Evolutionary conservation across 2,797 vertebrate genomes (phyloP), one percentile per base, ranked within the genome.

Genomic region (Neoniphon sammara): DNA sequence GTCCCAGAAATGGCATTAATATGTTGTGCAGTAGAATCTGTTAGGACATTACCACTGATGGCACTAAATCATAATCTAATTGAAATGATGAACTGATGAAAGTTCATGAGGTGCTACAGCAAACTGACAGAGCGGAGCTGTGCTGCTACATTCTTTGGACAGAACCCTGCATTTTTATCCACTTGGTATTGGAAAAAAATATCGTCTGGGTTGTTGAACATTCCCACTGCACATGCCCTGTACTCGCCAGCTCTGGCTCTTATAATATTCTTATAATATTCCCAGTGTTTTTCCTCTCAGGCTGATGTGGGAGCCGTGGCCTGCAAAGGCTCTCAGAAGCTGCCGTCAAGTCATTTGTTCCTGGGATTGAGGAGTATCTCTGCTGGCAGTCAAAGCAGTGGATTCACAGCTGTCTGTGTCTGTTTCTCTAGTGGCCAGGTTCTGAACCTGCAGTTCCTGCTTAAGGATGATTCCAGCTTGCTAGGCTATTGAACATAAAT

Each of bases 1-100:
- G 17, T 70, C 66, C 84, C 89, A 82, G 81, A 89, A 87, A 90
- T 88, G 86, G 82, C 84, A 81, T 81, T 77, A 72, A 82, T 81
- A 86, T 85, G 83, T 77, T 73, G 75, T 71, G 67, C 60, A 73
- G 57, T 73, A 70, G 71, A 78, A 80, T 82, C 72, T 81, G 81
- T 87, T 73, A 75, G 73, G 66, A 56, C 84, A 84, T 87, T 87
- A 71, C 55, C 55, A 58, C 73, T 20, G 64, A 77, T 77, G 67
- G 27, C 79, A 70, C 10, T 86, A 64, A 80, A 83, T n/a, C n/a
- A n/a, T n/a, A n/a, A n/a, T n/a, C n/a, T n/a, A n/a, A n/a, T n/a
- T n/a, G n/a, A n/a, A n/a, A n/a, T n/a, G n/a, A n/a, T n/a, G n/a
- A n/a, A n/a, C n/a, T n/a, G n/a, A n/a, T n/a, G n/a, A n/a, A 80